phyloP scores from a whole-genome alignment of 2,113 vertebrate species.

The Lycaon pictus region DNA sequence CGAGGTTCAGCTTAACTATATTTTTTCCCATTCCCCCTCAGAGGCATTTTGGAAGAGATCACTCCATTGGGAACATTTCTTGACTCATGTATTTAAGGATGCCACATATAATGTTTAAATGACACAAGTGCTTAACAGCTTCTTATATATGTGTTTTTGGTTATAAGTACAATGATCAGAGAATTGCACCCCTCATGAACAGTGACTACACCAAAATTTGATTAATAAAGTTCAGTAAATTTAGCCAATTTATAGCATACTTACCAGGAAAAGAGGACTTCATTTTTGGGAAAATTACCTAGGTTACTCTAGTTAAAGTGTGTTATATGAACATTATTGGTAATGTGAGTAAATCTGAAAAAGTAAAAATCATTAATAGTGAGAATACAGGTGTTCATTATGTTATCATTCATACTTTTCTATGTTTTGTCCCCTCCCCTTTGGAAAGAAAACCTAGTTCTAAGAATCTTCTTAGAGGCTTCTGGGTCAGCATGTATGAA shows the following conservation, averaged over 20 bases:
- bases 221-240: conserved; percentile 31
- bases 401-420: conserved; percentile 12
- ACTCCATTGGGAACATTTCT: neutral
- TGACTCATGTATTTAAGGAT: neutral
- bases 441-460: neutral
- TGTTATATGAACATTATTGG: conserved; percentile 6
- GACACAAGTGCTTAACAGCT: neutral
- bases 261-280: neutral
- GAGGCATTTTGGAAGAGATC: neutral
- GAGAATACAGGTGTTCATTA: neutral
- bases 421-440: neutral
- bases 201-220: neutral
- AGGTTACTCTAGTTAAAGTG: neutral
- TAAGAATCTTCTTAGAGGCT: neutral
- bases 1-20: neutral
- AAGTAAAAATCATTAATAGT: neutral
- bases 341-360: neutral
- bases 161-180: neutral
- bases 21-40: neutral
- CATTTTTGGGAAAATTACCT: neutral
- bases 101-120: neutral
- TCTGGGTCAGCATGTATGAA: conserved; percentile 16
- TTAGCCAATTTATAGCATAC: neutral
- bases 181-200: neutral
- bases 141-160: neutral